Evolutionary conservation across 2,888 invertebrate genomes (phyloP).

Genomic region (Drosophila tripunctata): DNA sequence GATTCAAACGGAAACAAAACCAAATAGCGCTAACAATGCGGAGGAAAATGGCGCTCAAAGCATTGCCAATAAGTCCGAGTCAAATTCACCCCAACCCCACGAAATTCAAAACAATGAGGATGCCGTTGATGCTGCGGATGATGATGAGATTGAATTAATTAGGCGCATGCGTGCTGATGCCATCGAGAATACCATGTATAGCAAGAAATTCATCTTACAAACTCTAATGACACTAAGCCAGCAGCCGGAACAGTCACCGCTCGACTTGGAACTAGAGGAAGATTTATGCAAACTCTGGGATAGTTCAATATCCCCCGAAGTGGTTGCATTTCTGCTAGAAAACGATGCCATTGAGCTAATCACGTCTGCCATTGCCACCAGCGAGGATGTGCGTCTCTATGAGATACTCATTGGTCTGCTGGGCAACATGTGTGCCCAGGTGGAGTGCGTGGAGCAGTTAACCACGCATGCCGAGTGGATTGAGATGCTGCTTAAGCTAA

Average conservation of each 20-base stretch:
- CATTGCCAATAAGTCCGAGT: conserved; percentile 32
- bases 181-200: conserved; percentile 92
- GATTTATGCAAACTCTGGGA: conserved; percentile 93
- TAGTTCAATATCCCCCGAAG: conserved; percentile 92
- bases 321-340: conserved; percentile 88
- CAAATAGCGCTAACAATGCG: conserved; percentile 18
- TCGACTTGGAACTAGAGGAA: conserved; percentile 87
- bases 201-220: conserved; percentile 90
- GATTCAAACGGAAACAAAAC: conserved; percentile 17
- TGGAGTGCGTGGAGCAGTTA: conserved; percentile 86
- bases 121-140: conserved; percentile 56
- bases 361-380: conserved; percentile 86
- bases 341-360: conserved; percentile 87
- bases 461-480: conserved; percentile 86
- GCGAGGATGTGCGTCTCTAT: conserved; percentile 87
- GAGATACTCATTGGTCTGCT: conserved; percentile 94
- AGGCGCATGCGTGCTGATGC: conserved; percentile 88
- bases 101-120: conserved; percentile 48
- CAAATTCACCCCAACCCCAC: conserved; percentile 49
- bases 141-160: conserved; percentile 70
- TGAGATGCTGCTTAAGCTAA: conserved; percentile 85
- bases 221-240: conserved; percentile 87
- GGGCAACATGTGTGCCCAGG: conserved; percentile 92
- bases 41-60: conserved; percentile 31
- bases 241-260: conserved; percentile 19